Conservation (phyloP, 2,797 vertebrate genomes). For the Novumbra hubbsi region DNA sequence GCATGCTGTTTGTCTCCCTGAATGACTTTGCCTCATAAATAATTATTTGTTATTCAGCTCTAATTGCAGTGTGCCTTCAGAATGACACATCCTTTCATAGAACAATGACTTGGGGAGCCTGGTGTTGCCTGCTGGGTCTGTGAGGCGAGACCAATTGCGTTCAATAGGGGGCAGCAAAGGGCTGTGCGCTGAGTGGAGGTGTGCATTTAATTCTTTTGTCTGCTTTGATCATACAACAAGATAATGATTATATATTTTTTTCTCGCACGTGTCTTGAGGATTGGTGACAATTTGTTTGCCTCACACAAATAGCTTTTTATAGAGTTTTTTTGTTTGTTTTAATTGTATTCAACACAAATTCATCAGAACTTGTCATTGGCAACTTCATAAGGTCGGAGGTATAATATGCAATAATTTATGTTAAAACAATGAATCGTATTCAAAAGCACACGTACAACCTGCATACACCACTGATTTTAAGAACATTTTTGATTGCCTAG, state of each 20-base stretch:
- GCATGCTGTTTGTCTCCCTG: conserved; percentile 42
- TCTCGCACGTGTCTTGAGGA: conserved; percentile 48
- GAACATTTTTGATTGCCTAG: neutral
- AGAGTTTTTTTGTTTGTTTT: conserved; percentile 10
- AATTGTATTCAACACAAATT: conserved; percentile 9
- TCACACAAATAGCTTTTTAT: conserved; percentile 17
- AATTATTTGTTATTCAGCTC: conserved; percentile 43
- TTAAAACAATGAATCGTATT: neutral
- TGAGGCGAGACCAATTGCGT: neutral
- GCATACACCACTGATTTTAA: neutral
- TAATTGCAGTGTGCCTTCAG: conserved; percentile 41
- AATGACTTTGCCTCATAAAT: conserved; percentile 41
- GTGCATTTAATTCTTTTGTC: conserved; percentile 59
- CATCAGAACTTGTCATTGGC: neutral
- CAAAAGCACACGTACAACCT: too few relatives aligned
- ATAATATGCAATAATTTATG: neutral
- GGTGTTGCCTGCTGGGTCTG: neutral
- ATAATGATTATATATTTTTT: conserved; percentile 45
- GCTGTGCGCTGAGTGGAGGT: conserved; percentile 45
- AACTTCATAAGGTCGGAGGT: neutral
- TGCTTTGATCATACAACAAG: conserved; percentile 48
- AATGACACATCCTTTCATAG: conserved; percentile 40
- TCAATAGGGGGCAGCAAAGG: conserved; percentile 66
- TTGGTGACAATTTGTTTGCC: conserved; percentile 35
- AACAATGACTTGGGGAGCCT: conserved; percentile 34